phyloP scores from a whole-genome alignment of 2,888 invertebrate species.

The Protonemura montana region DNA sequence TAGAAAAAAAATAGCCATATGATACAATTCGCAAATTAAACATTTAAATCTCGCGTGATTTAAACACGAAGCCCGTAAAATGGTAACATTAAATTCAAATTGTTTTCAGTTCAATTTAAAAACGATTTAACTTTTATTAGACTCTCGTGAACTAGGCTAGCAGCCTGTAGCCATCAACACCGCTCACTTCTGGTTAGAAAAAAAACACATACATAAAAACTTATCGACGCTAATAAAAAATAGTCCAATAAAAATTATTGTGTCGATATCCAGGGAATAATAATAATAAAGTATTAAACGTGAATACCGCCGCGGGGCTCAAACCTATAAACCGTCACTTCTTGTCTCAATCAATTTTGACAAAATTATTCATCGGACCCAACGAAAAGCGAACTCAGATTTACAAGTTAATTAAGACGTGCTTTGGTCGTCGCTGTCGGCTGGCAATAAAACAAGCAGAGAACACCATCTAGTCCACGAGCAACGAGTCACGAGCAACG shows the following conservation, averaged over 20 bases:
- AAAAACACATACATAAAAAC: not conserved
- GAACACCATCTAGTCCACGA: no score
- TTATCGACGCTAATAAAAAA: not conserved
- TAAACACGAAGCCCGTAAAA: not conserved
- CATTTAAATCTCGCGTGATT: not conserved
- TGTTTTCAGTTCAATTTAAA: not conserved
- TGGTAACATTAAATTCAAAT: not conserved
- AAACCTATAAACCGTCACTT: not conserved
- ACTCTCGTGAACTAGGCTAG: not conserved
- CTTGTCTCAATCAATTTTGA: constrained; percentile 7
- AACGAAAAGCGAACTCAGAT: not conserved
- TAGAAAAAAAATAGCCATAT: not conserved
- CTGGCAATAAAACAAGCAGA: not conserved
- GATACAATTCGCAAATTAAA: not conserved
- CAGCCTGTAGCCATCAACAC: not conserved
- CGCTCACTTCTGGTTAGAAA: not conserved
- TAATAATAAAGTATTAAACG: not conserved
- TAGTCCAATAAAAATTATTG: not conserved
- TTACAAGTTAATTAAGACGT: not conserved
- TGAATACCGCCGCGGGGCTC: not conserved
- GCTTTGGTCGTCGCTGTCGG: not conserved
- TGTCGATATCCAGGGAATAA: not conserved
- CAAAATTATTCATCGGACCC: not conserved
- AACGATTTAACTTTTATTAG: not conserved
- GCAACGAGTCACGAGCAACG: not conserved